These are phyloP conservation scores for Gymnodraco acuticeps DNA, from an alignment of 2,797 vertebrate genomes.

Conservation along the genomic window DNA sequence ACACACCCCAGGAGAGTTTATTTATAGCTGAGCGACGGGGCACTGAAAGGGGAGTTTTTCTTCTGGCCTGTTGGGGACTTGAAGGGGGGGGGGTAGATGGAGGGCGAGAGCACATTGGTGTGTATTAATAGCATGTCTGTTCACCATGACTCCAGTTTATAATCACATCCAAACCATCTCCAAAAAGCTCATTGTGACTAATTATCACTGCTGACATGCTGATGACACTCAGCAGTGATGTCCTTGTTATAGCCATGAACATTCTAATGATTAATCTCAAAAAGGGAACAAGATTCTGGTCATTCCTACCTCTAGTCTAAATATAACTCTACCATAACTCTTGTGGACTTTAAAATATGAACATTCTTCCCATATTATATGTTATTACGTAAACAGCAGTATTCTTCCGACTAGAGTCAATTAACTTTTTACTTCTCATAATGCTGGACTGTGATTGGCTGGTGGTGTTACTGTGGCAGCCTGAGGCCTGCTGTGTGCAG, in stretches of 20 bases:
- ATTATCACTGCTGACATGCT: constrained; percentile 9
- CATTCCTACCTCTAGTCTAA: not conserved
- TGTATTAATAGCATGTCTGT: constrained; percentile 83
- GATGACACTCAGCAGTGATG: constrained; percentile 11
- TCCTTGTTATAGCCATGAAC: not conserved
- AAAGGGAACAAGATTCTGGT: not conserved
- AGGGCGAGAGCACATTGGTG: constrained; percentile 56
- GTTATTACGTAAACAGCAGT: not conserved
- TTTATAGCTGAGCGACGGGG: constrained; percentile 85
- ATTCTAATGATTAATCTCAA: not conserved
- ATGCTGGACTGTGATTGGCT: constrained; percentile 15
- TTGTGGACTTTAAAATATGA: not conserved
- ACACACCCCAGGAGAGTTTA: constrained; percentile 69
- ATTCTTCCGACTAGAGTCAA: not conserved
- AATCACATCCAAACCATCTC: constrained; percentile 60
- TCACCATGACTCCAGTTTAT: constrained; percentile 70
- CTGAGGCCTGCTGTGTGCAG: constrained; percentile 32
- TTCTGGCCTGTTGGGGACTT: constrained; percentile 72
- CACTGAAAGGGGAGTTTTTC: constrained; percentile 86
- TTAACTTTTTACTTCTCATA: not conserved
- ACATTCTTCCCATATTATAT: not conserved
- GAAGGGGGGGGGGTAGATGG: constrained; percentile 45
- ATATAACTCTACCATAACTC: not conserved
- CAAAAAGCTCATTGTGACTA: constrained; percentile 23
- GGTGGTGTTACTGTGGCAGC: constrained; percentile 4